Conservation (phyloP, 2,797 vertebrate genomes). For the Pangasius krempfi region DNA sequence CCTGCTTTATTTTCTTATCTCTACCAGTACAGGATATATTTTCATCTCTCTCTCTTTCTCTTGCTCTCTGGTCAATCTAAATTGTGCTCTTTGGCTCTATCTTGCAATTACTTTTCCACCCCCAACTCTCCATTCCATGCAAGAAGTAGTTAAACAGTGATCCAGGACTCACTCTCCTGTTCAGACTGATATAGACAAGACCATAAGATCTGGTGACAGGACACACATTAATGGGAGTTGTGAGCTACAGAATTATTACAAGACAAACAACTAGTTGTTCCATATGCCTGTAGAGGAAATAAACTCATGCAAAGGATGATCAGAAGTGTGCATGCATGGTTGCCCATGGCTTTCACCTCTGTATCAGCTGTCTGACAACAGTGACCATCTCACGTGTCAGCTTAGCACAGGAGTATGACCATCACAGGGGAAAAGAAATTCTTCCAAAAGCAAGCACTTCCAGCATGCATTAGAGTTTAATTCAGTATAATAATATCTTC, state of each 20-base stretch:
- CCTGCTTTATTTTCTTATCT: conserved; percentile 22
- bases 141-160: conserved; percentile 63
- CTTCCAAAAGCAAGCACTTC: conserved; percentile 17
- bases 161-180: conserved; percentile 63
- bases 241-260: conserved; percentile 55
- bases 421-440: not conserved
- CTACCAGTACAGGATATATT: not conserved
- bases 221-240: conserved; percentile 59
- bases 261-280: conserved; percentile 47
- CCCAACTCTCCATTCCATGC: conserved; percentile 39
- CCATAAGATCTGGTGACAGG: conserved; percentile 62
- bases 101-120: conserved; percentile 57
- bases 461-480: not conserved
- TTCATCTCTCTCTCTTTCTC: not conserved
- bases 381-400: not conserved
- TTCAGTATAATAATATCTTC: too few species aligned
- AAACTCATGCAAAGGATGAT: conserved; percentile 4
- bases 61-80: conserved; percentile 40
- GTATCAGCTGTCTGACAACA: conserved; percentile 5
- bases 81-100: conserved; percentile 51
- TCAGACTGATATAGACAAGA: conserved; percentile 64
- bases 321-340: conserved; percentile 22
- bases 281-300: not conserved
- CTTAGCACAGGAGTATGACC: not conserved
- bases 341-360: conserved; percentile 26